Base-by-base conservation (phyloP, 1,140 invertebrate species). In the Papilio polyxenes region DNA sequence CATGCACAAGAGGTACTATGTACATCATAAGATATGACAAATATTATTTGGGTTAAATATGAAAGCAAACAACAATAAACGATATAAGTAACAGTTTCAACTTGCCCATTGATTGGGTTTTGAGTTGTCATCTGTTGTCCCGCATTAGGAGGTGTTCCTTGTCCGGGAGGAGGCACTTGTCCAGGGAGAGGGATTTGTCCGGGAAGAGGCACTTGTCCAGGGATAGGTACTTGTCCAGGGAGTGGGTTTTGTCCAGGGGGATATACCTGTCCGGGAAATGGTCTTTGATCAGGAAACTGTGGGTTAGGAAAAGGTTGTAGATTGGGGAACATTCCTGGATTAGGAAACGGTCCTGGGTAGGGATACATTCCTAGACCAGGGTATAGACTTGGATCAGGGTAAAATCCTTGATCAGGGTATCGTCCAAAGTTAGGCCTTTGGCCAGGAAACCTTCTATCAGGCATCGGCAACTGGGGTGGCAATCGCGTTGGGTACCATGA, bases 101-200 rank as follows among this genome's bases (percentile, higher is more conserved):
- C 65, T 72, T 72, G 65, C 65, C 65, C 65, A 72, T 72, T 72
- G 31, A 72, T 72, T 72, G 65, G 65, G 65, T 72, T 72, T 72
- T 72, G 31, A 72, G 65, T 72, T 72, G 65, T 23, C n/a, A 62
- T 8, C 31, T 72, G 65, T 40, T 72, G 65, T 15, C 31, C 31
- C 65, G 37, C 31, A 72, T 72, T 23, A 7, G 65, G 62, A 6
- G 15, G 65, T 72, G 3, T 11, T 72, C 23, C 65, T 40, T 72
- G 65, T 72, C 65, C 65, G 13, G 65, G 65, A 31, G 40, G 4
- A 31, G 23, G 31, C 2, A 13, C 31, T 72, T 37, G 31, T 15
- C 65, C 65, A 4, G 23, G 23, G 10, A 37, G 11, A 13, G 23
- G 65, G 37, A 31, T 23, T 69, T 37, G 62, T 4, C 65, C 23